Base-by-base conservation (phyloP, 2,113 vertebrate genomes). In the Phrynosoma blainvillii region DNA sequence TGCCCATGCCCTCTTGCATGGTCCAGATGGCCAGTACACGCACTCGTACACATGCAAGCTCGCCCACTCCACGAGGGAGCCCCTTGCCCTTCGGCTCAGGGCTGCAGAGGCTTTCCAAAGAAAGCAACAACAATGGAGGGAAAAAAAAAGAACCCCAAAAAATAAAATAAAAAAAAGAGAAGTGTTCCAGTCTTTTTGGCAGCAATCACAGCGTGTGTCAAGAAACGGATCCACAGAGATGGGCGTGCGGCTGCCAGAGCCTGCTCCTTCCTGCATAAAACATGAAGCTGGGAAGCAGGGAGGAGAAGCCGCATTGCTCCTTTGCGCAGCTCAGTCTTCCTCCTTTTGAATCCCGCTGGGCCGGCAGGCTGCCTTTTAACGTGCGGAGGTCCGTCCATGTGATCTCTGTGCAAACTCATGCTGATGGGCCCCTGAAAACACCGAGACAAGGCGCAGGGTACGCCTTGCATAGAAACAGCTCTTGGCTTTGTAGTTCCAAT, bases 361-460 rank as follows among this genome's bases (percentile, higher is more conserved):
- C 83, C 54, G 87, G 91, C 87, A 84, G 73, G 93, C 94, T 90
- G 91, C 95, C 90, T 79, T 85, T 74, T n/a, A 14, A 32, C 10
- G 62, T 86, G 52, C 62, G 47, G 47, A 32, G 27, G 87, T 90
- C 93, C 88, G 90, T 91, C 94, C 92, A 73, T 87, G 88, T 87
- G 95, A 95, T 96, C 96, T 95, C 96, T 97, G 97, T 97, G 96
- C 96, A 97, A 97, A 97, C 96, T 91, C 71, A 95, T 94, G 96
- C 94, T 92, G 95, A 93, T 0, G 94, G 94, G 95, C 91, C 95
- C 27, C 90, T 95, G 94, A 95, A 91, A 75, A 92, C 86, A 80
- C 90, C 76, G 86, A 85, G 94, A 0, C 32, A 90, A 62, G 93
- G 94, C 88, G 78, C 91, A 90, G 90, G 92, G 91, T 90, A 93